Evolutionary conservation across 2,113 vertebrate genomes (phyloP).

Genomic region (Mixornis gularis): DNA sequence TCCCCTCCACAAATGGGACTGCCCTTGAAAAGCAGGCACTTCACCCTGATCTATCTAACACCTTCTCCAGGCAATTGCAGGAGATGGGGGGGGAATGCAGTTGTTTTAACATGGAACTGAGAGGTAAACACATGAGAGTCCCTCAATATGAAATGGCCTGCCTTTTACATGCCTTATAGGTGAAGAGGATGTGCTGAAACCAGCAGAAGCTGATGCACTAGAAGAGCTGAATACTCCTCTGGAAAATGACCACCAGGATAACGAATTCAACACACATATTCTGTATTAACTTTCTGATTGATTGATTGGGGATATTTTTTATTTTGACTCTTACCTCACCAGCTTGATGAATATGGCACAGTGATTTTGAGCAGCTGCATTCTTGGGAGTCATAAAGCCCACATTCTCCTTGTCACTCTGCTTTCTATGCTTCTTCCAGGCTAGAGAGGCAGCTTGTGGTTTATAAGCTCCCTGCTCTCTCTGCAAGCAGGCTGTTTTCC

Average conservation of each 20-base stretch:
- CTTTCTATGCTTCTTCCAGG: background rate
- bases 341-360: background rate
- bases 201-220: background rate
- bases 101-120: background rate
- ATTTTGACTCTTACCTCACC: background rate
- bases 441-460: background rate
- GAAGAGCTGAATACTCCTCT: background rate
- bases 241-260: slow-evolving; percentile 11
- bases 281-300: background rate
- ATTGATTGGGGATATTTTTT: background rate
- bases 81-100: background rate
- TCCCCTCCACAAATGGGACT: background rate
- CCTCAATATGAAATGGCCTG: background rate
- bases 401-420: fast-evolving
- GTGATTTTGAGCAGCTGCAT: background rate
- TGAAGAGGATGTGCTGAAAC: slow-evolving; percentile 4
- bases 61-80: background rate
- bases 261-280: background rate
- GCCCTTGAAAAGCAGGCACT: background rate
- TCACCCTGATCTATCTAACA: background rate
- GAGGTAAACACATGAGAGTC: fast-evolving
- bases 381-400: background rate
- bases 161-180: slow-evolving; percentile 35
- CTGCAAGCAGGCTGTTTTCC: background rate
- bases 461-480: background rate